These are phyloP conservation scores for Scaptomyza pallida DNA, from an alignment of 1,140 invertebrate genomes.

Conservation along the genomic window DNA sequence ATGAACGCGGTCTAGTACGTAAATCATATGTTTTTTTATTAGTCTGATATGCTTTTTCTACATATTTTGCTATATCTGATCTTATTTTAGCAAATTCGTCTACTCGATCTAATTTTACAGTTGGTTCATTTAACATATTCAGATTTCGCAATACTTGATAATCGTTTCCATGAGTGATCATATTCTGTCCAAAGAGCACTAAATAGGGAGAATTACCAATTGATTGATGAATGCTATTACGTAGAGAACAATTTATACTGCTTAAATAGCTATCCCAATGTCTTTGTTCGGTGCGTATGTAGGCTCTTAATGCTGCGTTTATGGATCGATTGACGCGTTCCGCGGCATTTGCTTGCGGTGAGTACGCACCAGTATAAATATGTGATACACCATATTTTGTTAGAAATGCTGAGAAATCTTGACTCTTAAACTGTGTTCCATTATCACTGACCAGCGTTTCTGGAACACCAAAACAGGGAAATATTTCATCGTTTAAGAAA, in stretches of 20 bases:
- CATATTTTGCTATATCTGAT: too few species aligned
- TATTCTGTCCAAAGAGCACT: conserved; percentile 11
- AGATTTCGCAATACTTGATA: background rate
- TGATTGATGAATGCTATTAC: conserved; percentile 21
- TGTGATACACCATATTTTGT: too few species aligned
- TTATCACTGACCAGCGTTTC: background rate
- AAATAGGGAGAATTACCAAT: conserved; percentile 16
- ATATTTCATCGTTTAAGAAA: background rate
- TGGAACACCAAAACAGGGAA: conserved; percentile 23
- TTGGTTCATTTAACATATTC: conserved; percentile 1
- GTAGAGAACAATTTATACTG: conserved; percentile 10
- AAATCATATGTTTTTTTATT: conserved; percentile 10
- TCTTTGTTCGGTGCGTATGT: background rate
- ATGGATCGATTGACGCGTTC: too few species aligned
- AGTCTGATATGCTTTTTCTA: conserved; percentile 4
- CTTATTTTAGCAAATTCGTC: too few species aligned
- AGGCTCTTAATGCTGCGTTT: conserved; percentile 5
- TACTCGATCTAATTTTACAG: background rate
- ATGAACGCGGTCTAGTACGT: background rate
- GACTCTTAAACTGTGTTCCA: conserved; percentile 8
- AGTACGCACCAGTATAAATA: too few species aligned
- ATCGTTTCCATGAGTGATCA: conserved; percentile 17
- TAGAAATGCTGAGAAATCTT: too few species aligned
- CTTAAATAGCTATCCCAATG: conserved; percentile 20
- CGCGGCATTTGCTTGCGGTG: too few species aligned